Evolutionary conservation across 2,797 vertebrate genomes (phyloP).

Genomic region (Dallia pectoralis): DNA sequence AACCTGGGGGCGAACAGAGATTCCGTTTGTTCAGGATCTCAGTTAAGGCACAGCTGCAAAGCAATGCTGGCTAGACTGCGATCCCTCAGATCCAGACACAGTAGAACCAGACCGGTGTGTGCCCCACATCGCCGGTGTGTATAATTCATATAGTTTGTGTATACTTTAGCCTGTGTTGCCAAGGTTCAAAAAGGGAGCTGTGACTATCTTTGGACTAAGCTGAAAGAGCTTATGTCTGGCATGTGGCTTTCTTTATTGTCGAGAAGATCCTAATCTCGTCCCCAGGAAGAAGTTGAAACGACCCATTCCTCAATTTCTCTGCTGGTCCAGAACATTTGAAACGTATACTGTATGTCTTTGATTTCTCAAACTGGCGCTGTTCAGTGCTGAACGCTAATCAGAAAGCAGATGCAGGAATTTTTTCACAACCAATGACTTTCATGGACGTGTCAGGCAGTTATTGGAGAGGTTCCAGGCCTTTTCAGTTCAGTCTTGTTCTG

Average conservation of each 20-base stretch:
- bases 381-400: constrained; percentile 20
- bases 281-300: too few relatives aligned
- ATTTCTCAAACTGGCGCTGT: neutral
- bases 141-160: neutral
- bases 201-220: neutral
- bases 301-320: too few relatives aligned
- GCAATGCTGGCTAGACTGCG: neutral
- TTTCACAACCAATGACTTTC: too few relatives aligned
- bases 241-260: neutral
- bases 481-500: too few relatives aligned
- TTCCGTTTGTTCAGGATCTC: constrained; percentile 9
- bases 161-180: neutral
- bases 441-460: too few relatives aligned
- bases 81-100: neutral
- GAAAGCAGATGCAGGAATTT: too few relatives aligned
- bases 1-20: constrained; percentile 74
- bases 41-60: neutral
- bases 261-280: neutral
- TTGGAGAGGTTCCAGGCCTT: too few relatives aligned
- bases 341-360: neutral
- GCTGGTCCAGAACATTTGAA: neutral
- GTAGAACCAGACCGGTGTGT: neutral
- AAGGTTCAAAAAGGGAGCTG: neutral
- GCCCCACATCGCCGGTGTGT: neutral
- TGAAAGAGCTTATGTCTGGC: neutral